Evolutionary conservation across 2,797 vertebrate genomes (phyloP).

Genomic region (Peromyscus nudipes): DNA sequence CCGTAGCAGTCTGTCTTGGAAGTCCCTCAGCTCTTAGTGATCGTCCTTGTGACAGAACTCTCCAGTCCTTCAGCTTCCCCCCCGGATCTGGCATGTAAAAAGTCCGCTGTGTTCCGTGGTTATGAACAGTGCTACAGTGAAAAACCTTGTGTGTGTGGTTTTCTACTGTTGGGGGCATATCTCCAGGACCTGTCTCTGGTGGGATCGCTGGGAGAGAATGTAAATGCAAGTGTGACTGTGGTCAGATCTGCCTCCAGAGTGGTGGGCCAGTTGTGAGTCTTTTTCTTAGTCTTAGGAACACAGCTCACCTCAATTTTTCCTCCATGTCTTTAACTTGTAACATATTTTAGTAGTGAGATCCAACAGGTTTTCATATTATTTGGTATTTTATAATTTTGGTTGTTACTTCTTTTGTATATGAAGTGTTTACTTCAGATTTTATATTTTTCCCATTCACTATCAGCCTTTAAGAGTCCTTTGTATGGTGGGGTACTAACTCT

Average conservation of each 20-base stretch:
- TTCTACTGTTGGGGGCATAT: neutral
- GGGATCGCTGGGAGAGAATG: neutral
- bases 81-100: neutral
- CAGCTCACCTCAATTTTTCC: neutral
- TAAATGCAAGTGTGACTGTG: neutral
- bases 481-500: neutral
- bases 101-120: too few species aligned
- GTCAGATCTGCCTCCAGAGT: neutral
- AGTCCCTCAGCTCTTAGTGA: too few species aligned
- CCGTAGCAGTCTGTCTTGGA: neutral
- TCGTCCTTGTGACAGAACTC: neutral
- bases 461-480: neutral
- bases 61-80: neutral
- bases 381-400: neutral
- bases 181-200: neutral
- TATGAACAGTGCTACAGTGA: neutral
- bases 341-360: neutral
- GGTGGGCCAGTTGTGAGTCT: too few species aligned
- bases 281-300: neutral
- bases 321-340: neutral
- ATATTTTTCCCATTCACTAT: neutral
- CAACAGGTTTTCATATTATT: neutral
- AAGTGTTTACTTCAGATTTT: neutral
- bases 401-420: neutral
- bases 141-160: neutral